These are phyloP conservation scores for Passer domesticus DNA, from an alignment of 2,113 vertebrate species.

Conservation along the genomic window DNA sequence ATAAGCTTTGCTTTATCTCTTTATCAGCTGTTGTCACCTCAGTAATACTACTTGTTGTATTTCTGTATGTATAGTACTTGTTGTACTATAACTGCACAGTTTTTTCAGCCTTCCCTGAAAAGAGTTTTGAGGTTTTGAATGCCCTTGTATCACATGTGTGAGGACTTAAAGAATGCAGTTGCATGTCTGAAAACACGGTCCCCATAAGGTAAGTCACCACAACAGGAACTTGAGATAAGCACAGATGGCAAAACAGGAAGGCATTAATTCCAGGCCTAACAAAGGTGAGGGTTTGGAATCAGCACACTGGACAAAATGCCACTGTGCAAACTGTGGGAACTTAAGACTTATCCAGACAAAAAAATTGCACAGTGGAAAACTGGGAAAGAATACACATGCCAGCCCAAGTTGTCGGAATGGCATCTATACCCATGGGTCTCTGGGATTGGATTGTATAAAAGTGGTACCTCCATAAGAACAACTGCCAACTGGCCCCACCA, in stretches of 20 bases:
- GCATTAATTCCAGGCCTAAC: neutral
- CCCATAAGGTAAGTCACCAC: neutral
- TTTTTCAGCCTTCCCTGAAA: neutral
- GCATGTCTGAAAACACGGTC: neutral
- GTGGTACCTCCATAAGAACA: neutral
- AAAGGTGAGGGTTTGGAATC: neutral
- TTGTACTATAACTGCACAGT: neutral
- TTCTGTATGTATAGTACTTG: neutral
- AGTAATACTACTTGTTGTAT: neutral
- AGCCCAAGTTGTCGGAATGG: neutral
- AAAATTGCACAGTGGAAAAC: neutral
- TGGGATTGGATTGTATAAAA: neutral
- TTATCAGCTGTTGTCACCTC: neutral
- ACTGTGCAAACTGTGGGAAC: neutral
- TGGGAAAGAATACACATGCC: neutral
- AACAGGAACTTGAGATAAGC: neutral
- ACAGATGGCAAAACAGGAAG: neutral
- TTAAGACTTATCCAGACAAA: neutral
- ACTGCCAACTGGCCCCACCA: fast-evolving
- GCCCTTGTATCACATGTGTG: neutral
- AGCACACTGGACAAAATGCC: neutral
- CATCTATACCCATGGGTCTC: neutral
- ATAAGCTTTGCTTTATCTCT: neutral
- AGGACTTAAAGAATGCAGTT: neutral
- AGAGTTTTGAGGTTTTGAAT: neutral